Percentiles rank a stretch among this genome's conserved stretches.
Conservation (phyloP, 2,113 vertebrate genomes). For the Rhinolophus ferrumequinum region DNA sequence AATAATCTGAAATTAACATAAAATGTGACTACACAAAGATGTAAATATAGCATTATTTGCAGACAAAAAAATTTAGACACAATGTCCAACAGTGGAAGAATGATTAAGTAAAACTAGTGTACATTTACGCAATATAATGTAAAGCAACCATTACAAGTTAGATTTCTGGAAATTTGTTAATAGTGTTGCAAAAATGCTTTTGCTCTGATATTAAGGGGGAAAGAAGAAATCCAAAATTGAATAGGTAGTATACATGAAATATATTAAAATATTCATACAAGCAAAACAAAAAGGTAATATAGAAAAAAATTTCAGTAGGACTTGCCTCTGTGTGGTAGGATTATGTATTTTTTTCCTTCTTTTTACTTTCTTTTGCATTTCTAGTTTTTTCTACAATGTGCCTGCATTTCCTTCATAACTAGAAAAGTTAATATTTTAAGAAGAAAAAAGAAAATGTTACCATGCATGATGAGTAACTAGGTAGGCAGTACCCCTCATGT, state of each 20-base stretch:
- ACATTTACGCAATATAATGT: neutral
- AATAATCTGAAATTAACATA: neutral
- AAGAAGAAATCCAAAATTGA: neutral
- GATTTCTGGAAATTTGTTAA: neutral
- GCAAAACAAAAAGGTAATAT: neutral
- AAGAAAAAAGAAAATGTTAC: neutral
- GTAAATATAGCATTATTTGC: neutral
- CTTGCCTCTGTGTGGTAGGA: neutral
- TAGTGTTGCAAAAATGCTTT: neutral
- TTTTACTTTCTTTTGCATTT: neutral
- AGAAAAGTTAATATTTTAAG: neutral
- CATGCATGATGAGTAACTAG: neutral
- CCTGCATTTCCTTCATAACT: neutral
- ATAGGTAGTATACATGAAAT: neutral
- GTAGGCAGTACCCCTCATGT: neutral
- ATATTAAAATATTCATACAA: neutral
- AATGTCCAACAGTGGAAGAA: neutral
- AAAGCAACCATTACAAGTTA: neutral
- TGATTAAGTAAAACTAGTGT: neutral
- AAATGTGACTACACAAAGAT: neutral
- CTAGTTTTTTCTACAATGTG: neutral
- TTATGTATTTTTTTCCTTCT: neutral
- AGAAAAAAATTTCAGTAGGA: neutral
- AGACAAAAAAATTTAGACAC: conserved; percentile 6
- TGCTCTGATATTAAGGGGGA: neutral